Conservation (phyloP, 2,888 invertebrate species). For the Cheilosia urbana region DNA sequence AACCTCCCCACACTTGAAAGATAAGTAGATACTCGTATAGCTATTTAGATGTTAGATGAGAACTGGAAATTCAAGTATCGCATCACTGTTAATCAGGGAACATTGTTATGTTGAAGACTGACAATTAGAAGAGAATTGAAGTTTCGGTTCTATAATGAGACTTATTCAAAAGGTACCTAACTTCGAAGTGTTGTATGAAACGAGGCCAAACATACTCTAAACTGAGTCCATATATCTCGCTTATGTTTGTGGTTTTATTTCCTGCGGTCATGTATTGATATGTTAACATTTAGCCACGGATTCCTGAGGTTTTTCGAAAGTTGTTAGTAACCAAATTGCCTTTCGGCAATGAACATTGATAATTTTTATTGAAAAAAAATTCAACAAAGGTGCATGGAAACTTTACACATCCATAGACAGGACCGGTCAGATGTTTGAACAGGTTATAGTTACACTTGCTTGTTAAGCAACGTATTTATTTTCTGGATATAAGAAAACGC, state of each 20-base stretch:
- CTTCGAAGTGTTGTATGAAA: constrained; percentile 11
- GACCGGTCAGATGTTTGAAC: too few species aligned
- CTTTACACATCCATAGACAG: too few species aligned
- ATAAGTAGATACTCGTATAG: neutral
- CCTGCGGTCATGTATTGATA: constrained; percentile 33
- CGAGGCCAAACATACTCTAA: neutral
- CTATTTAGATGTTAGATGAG: constrained; percentile 8
- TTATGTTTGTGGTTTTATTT: constrained; percentile 26
- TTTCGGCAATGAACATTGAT: neutral
- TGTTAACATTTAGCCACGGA: neutral
- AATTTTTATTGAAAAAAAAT: neutral
- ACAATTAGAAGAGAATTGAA: constrained; percentile 17
- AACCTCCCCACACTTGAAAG: neutral
- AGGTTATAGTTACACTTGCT: too few species aligned
- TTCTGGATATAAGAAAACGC: too few species aligned
- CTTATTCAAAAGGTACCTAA: constrained; percentile 23
- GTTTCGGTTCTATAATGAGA: constrained; percentile 36
- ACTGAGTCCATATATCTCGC: constrained; percentile 8
- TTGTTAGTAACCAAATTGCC: constrained; percentile 15
- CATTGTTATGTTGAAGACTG: constrained; percentile 38
- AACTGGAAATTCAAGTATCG: constrained; percentile 13
- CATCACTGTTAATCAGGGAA: constrained; percentile 46
- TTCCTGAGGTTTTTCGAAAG: constrained; percentile 25
- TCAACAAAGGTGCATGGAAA: too few species aligned
- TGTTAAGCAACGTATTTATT: too few species aligned